A percentile compares a stretch with the other conserved stretches of the same genome.
These are phyloP conservation scores for Carettochelys insculpta DNA, from an alignment of 2,113 vertebrate genomes.

Conservation along the genomic window DNA sequence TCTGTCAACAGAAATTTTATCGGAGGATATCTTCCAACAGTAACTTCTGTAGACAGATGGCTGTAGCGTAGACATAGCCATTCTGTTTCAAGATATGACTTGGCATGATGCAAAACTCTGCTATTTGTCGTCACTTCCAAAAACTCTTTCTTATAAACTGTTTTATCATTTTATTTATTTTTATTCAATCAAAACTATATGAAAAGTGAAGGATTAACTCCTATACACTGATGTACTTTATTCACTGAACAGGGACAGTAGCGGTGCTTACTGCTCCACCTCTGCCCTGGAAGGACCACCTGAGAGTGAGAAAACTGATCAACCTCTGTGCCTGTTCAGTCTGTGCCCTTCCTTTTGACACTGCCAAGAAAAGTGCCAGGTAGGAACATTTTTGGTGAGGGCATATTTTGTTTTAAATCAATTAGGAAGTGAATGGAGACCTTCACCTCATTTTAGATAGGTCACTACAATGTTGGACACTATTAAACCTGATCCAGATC, in stretches of 20 bases:
- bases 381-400: background rate
- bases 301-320: conserved; percentile 1
- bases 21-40: too few relatives aligned
- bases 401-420: background rate
- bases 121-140: conserved; percentile 17
- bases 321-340: background rate
- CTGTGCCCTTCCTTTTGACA: background rate
- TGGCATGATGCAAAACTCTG: background rate
- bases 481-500: background rate
- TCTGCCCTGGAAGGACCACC: background rate
- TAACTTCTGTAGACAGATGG: too few relatives aligned
- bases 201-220: too few relatives aligned
- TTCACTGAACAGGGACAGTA: background rate
- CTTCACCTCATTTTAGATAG: background rate
- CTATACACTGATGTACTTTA: background rate
- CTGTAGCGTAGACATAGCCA: too few relatives aligned
- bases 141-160: conserved; percentile 14
- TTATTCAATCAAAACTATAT: too few relatives aligned
- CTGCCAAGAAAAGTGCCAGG: background rate
- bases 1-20: too few relatives aligned
- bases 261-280: accelerated
- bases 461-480: background rate
- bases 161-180: conserved; percentile 6
- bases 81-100: conserved; percentile 12
- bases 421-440: background rate